Evolutionary conservation across 2,888 invertebrate genomes (phyloP).

Genomic region (Aleiodes alternator): DNA sequence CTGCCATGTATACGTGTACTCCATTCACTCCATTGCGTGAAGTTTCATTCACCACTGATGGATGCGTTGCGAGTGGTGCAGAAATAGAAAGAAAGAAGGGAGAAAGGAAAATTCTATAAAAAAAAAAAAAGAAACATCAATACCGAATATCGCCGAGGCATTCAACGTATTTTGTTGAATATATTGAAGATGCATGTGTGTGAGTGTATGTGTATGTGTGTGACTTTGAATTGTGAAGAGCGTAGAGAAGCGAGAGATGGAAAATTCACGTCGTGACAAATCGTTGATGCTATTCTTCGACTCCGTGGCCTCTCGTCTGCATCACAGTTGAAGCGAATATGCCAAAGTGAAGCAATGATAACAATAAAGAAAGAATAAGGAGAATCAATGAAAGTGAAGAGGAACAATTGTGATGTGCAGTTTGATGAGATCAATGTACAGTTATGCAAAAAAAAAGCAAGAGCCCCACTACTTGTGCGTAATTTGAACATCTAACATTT

Average conservation of each 20-base stretch:
- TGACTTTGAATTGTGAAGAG: background rate
- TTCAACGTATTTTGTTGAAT: background rate
- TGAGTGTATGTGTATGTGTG: constrained; percentile 2
- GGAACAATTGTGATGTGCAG: constrained; percentile 44
- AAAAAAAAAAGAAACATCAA: background rate
- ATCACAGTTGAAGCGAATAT: constrained; percentile 36
- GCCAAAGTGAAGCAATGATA: constrained; percentile 23
- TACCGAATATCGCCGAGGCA: background rate
- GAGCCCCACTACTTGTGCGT: too few relatives aligned
- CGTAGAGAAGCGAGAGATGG: constrained; percentile 32
- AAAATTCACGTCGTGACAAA: constrained; percentile 60
- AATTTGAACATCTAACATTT: too few relatives aligned
- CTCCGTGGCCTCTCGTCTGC: constrained; percentile 36
- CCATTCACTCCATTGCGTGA: background rate
- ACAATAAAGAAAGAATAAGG: constrained; percentile 5
- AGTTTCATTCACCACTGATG: constrained; percentile 3
- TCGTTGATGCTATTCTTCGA: constrained; percentile 59
- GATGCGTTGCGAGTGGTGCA: constrained; percentile 11
- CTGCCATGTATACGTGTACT: too few relatives aligned
- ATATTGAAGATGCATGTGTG: background rate
- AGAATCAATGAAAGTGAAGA: background rate
- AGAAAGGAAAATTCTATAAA: background rate
- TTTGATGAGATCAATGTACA: constrained; percentile 1
- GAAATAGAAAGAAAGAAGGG: background rate
- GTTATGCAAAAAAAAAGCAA: background rate